phyloP scores from a whole-genome alignment of 2,888 invertebrate species.

The Nemotelus nigrinus region DNA sequence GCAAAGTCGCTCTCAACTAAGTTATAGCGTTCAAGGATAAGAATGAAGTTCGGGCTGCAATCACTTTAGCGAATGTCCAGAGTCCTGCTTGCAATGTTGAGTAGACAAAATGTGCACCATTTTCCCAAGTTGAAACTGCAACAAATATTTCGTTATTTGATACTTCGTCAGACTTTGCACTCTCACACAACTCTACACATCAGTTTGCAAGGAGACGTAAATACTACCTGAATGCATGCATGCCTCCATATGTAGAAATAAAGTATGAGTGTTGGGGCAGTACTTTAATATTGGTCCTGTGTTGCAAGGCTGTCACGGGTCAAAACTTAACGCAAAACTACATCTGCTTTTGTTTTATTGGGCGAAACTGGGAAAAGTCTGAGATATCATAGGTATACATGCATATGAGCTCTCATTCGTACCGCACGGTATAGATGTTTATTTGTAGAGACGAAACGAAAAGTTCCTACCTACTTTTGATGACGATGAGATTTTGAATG shows the following conservation, averaged over 20 bases:
- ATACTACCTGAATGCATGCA: too few species aligned
- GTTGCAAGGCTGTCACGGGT: constrained; percentile 47
- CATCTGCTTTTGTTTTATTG: constrained; percentile 49
- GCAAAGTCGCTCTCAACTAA: constrained; percentile 22
- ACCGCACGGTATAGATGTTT: constrained; percentile 3
- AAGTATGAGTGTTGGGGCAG: neutral
- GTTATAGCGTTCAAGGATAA: constrained; percentile 21
- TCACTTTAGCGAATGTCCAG: neutral
- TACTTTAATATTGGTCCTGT: constrained; percentile 10
- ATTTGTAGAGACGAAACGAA: constrained; percentile 24
- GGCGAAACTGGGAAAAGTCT: constrained; percentile 24
- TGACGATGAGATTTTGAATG: constrained; percentile 29
- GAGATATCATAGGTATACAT: constrained; percentile 41
- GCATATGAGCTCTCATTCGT: neutral
- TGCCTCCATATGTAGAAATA: too few species aligned
- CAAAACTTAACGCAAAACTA: constrained; percentile 49
- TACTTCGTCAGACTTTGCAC: constrained; percentile 4
- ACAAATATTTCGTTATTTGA: constrained; percentile 43
- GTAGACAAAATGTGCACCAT: constrained; percentile 22
- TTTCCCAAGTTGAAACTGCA: constrained; percentile 24
- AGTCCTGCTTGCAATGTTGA: neutral
- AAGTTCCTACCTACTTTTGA: neutral
- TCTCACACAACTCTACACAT: too few species aligned
- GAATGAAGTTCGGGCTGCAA: constrained; percentile 22
- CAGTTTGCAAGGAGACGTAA: too few species aligned